Evolutionary conservation across 1,140 invertebrate genomes (phyloP), one percentile per base, ranked within the genome.

Genomic region (Saccostrea cuccullata): DNA sequence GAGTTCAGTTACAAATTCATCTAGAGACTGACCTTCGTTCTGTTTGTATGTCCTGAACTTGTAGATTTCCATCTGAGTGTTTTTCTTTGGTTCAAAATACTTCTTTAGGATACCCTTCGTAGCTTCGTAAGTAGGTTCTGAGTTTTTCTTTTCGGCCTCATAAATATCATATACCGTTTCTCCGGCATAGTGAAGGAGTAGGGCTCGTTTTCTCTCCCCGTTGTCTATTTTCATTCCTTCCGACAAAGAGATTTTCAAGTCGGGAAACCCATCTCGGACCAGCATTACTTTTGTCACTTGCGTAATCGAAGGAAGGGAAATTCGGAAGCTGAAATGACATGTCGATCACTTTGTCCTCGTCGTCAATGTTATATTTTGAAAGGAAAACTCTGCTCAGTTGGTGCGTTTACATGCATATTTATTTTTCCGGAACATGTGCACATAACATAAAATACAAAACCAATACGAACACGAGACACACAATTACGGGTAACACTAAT

Each of bases 81-180:
- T 89, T 70, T 84, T 86, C 77, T 85, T 93, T 96, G 96, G 96
- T 15, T 86, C 15, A 40, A 90, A 90, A 86, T 87, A 87, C 40
- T 15, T 82, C 77, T 55, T 36, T 12, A 88, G 40, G n/a, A 88
- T 86, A 20, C 86, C 67, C 77, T 86, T 84, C 20, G 88, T 73
- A 13, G 83, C 86, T 15, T 55, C 73, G 55, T 89, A 90, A 40
- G 82, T 87, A 58, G 58, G 40, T 67, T 87, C 86, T 8, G 90
- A 56, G n/a, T 89, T 60, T 26, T 82, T 67, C 56, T 89, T 89
- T 82, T 89, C 73, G 73, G 70, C 87, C 9, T 86, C 55, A 40
- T 88, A 90, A 40, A 90, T 88, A 56, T 88, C 77, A 82, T 85
- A 87, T 5, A 60, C 82, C 8, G 9, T 73, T 40, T 84, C 86